Percentiles rank a stretch among this genome's conserved stretches.
These are phyloP conservation scores for Linyphia triangularis DNA, from an alignment of 2,888 invertebrate genomes.

Conservation along the genomic window DNA sequence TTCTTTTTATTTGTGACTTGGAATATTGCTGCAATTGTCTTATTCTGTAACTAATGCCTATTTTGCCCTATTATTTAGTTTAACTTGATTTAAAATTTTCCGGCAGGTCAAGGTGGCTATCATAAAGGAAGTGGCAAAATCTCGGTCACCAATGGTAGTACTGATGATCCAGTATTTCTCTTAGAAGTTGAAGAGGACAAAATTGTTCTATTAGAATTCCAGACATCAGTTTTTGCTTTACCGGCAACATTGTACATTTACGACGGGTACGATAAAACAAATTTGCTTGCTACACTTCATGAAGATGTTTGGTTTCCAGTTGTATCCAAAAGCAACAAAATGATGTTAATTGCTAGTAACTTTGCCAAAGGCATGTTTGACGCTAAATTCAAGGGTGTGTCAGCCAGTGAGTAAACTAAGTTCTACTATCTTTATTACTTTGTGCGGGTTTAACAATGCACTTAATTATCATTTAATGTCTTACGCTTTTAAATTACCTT, in stretches of 20 bases:
- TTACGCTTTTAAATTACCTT: no score
- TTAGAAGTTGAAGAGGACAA: slow-evolving; percentile 50
- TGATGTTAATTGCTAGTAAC: slow-evolving; percentile 48
- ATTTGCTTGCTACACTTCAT: slow-evolving; percentile 45
- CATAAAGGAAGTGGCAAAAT: slow-evolving; percentile 32
- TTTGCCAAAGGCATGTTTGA: slow-evolving; percentile 9
- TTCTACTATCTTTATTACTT: no score
- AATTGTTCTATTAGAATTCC: slow-evolving; percentile 34
- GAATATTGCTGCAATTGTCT: no score
- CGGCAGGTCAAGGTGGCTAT: slow-evolving; percentile 55
- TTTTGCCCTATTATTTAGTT: no score
- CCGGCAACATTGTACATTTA: slow-evolving; percentile 56
- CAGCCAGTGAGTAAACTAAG: slow-evolving; percentile 42
- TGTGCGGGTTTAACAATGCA: no score
- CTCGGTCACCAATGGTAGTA: background rate
- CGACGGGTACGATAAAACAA: slow-evolving; percentile 49
- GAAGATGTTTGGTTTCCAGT: slow-evolving; percentile 60
- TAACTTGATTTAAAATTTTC: background rate
- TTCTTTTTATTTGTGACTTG: no score
- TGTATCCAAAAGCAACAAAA: slow-evolving; percentile 31
- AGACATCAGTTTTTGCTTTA: background rate
- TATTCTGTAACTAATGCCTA: no score
- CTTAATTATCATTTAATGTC: no score
- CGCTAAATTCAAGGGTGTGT: slow-evolving; percentile 50
- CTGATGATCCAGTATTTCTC: slow-evolving; percentile 46